phyloP scores from a whole-genome alignment of 2,797 vertebrate species.

The Lacerta bilineata region DNA sequence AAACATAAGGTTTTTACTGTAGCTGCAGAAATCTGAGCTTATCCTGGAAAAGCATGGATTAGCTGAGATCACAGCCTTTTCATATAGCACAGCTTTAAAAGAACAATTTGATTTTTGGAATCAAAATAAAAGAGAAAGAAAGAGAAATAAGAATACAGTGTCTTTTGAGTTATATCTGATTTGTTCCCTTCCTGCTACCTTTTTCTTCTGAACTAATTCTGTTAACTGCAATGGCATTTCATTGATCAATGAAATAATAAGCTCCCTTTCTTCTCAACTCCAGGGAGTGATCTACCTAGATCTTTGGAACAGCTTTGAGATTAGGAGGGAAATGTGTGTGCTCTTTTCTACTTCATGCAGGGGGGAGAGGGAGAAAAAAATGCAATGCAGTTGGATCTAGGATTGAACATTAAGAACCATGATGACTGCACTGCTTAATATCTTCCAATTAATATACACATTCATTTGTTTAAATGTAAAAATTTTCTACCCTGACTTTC shows the following conservation, averaged over 20 bases:
- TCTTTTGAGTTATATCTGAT: neutral
- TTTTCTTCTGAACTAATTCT: neutral
- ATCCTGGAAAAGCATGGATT: constrained; percentile 70
- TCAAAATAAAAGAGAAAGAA: neutral
- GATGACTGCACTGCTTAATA: neutral
- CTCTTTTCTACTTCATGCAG: neutral
- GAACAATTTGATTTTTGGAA: constrained; percentile 4
- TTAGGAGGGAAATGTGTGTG: neutral
- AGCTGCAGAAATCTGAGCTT: constrained; percentile 72
- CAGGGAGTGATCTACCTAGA: constrained; percentile 14
- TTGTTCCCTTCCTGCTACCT: neutral
- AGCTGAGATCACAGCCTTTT: constrained; percentile 55
- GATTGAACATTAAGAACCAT: constrained; percentile 13
- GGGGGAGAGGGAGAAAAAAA: neutral
- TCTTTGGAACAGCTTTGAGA: constrained; percentile 25
- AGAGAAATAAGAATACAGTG: neutral
- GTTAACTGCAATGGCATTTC: constrained; percentile 7
- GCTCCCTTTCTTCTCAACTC: neutral
- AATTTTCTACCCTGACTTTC: neutral
- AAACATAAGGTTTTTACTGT: constrained; percentile 70
- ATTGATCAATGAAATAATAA: neutral
- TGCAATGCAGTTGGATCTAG: neutral
- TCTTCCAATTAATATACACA: neutral
- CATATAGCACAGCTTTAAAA: constrained; percentile 46
- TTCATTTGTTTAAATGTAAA: neutral